Evolutionary conservation across 1,140 invertebrate species (phyloP).

Genomic region (Leucophenga varia): DNA sequence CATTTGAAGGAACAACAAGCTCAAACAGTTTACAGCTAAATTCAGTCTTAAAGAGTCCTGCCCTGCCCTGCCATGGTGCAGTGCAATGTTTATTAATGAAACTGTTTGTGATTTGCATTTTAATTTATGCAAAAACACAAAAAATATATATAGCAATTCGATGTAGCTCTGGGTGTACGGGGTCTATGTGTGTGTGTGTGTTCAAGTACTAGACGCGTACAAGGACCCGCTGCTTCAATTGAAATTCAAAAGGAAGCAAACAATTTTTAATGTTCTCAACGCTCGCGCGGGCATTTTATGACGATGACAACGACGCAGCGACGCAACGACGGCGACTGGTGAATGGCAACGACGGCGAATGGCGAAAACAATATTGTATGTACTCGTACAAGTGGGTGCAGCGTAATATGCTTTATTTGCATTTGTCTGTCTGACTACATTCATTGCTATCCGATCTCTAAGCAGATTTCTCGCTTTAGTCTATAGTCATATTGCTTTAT

Average conservation of each 20-base stretch:
- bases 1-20: no score
- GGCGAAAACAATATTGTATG: no score
- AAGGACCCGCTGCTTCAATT: slow-evolving; percentile 22
- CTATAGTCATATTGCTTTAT: no score
- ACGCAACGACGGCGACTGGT: slow-evolving; percentile 23
- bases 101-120: slow-evolving; percentile 52
- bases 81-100: slow-evolving; percentile 54
- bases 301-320: slow-evolving; percentile 25
- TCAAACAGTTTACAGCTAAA: no score
- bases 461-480: no score
- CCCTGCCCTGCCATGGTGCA: no score
- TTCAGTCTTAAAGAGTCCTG: no score
- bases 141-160: slow-evolving; percentile 27
- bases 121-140: slow-evolving; percentile 50
- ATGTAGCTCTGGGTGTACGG: slow-evolving; percentile 4
- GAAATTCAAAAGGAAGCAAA: slow-evolving; percentile 44
- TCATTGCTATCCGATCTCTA: no score
- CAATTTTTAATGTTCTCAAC: slow-evolving; percentile 50
- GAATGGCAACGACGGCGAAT: no score
- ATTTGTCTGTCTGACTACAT: no score
- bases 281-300: slow-evolving; percentile 43
- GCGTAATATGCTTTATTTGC: no score
- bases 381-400: no score
- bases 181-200: slow-evolving; percentile 13
- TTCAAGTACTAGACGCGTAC: slow-evolving; percentile 3